Base-by-base conservation (phyloP, 2,888 invertebrate genomes). In the Sminthurides aquaticus region DNA sequence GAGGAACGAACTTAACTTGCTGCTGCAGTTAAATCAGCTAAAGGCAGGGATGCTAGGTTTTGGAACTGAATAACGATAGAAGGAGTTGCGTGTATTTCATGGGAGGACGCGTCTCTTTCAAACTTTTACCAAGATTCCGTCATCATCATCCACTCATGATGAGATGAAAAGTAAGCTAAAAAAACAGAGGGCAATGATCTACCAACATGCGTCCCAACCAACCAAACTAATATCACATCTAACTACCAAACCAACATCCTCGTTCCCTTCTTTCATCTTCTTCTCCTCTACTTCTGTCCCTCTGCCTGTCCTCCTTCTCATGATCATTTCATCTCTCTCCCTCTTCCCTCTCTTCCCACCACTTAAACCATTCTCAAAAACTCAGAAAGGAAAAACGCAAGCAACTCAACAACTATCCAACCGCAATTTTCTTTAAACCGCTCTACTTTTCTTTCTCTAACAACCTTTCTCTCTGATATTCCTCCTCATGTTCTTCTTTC, bases 121-220 rank as follows among this genome's bases (percentile, higher is more conserved):
- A 15, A 34, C 8, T 34, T 34, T 34, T 34, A 34, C 43, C 43
- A 34, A 34, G 43, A 34, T 34, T 34, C 43, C 43, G 15, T 34
- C 43, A 34, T 34, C 43, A 34, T 34, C 43, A 34, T 34, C 43
- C 5, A 5, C 5, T 34, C 43, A 34, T 34, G 8, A 15, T 15
- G 43, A 34, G 43, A 34, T 5, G 43, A 34, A 34, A 34, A 34
- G 8, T 34, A 11, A 34, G 43, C 43, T 34, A 49, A 60, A 61
- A 60, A 61, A 61, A 61, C 54, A 29, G 54, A 28, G 61, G 54
- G 61, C 61, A 61, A 61, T 61, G 61, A 52, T 61, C 61, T 61
- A 52, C 26, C 25, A 54, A 61, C 61, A 61, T 61, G 61, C 61
- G 61, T 61, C 61, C 54, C 61, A 61, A 52, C 61, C 49, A 61